Conservation (phyloP, 2,113 vertebrate species). For the Campylomormyrus tamandua region DNA sequence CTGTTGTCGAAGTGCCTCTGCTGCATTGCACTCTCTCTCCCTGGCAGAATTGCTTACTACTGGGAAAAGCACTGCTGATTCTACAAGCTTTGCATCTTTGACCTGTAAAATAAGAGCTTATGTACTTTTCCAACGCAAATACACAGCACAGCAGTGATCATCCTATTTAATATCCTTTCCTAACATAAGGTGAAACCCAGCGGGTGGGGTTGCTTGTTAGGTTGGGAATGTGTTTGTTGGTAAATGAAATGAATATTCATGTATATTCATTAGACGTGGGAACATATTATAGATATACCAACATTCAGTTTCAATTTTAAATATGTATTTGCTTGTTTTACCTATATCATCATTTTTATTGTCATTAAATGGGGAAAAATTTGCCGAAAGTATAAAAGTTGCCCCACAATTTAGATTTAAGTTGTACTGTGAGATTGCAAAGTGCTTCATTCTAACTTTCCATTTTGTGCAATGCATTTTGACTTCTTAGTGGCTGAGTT, state of each 20-base stretch:
- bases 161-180: constrained; percentile 52
- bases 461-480: neutral
- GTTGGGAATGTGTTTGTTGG: neutral
- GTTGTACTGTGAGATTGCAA: neutral
- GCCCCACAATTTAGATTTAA: no score
- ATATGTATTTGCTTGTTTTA: neutral
- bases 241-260: neutral
- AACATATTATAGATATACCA: neutral
- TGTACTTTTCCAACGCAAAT: constrained; percentile 56
- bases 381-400: neutral
- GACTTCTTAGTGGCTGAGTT: neutral
- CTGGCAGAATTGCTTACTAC: constrained; percentile 62
- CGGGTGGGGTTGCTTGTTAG: neutral
- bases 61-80: constrained; percentile 63
- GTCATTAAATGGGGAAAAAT: neutral
- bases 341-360: constrained; percentile 15
- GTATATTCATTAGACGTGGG: neutral
- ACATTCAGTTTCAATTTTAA: no score
- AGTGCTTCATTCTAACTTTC: neutral
- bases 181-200: neutral
- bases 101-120: constrained; percentile 62
- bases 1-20: constrained; percentile 42
- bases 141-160: constrained; percentile 45
- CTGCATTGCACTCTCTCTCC: constrained; percentile 56
- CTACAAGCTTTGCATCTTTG: constrained; percentile 58